Base-by-base conservation (phyloP, 2,888 invertebrate genomes). In the Oxystoma pomonae region DNA sequence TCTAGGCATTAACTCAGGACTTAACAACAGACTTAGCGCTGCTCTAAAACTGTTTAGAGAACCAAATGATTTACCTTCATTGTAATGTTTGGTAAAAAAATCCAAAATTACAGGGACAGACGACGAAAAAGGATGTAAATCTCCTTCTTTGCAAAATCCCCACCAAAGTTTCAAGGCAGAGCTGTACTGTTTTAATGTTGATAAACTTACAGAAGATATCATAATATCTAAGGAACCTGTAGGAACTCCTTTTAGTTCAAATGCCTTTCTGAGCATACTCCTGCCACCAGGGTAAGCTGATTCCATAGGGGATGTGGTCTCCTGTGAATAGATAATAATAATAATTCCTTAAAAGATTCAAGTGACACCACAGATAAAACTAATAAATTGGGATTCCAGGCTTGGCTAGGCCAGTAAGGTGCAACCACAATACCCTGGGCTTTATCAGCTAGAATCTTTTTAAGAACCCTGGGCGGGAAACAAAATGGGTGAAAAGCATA, bases 21-120 rank as follows among this genome's bases (percentile, higher is more conserved):
- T 20, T 22, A 62, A n/a, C 2, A 60, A 49, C 17, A 56, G 53
- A 18, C n/a, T 9, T 9, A 65, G 52, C 2, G 63, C 65, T 20
- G 65, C 59, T 19, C 63, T 56, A 50, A 58, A 60, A n/a, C 59
- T 50, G 55, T 63, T 65, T 2, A 60, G 58, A 1, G 65, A 59
- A 18, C 61, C 52, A 57, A 19, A 63, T 0, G 63, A 65, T 16
- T 20, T 17, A 5, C 65, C 65, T 52, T 60, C 16, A 1, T 60
- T 22, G 50, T 49, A 65, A 1, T 57, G n/a, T 2, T 18, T 1
- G 12, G 63, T 63, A 16, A 65, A 21, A 58, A 65, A 65, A 17
- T 56, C 21, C 17, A 65, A 22, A 21, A 65, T 16, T 0, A 19
- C 1, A 53, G 55, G 16, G 16, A 60, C 35, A n/a, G 60, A 53